phyloP scores from a whole-genome alignment of 2,797 vertebrate species.

The Sparus aurata region DNA sequence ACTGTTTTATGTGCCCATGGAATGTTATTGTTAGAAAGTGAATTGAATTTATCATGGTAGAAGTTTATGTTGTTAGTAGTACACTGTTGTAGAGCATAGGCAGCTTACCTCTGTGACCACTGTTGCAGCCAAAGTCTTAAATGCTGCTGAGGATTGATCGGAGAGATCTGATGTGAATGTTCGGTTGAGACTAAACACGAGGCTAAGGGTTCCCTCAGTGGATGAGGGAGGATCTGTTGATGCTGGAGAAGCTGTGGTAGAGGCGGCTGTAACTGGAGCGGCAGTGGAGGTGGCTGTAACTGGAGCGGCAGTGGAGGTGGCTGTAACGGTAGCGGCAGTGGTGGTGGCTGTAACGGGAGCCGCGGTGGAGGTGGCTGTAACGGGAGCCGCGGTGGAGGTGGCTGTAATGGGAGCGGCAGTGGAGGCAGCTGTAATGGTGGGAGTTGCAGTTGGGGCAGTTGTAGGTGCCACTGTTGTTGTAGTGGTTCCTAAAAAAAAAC shows the following conservation, averaged over 20 bases:
- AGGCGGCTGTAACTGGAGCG: fast-evolving
- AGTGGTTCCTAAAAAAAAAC: not conserved
- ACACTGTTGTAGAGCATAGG: not conserved
- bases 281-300: not conserved
- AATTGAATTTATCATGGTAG: not conserved
- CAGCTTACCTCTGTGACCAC: conserved; percentile 56
- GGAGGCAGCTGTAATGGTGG: not conserved
- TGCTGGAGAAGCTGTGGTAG: not conserved
- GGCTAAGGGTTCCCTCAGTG: conserved; percentile 25
- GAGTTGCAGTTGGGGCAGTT: not conserved
- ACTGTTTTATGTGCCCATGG: not conserved
- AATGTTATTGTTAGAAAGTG: not conserved
- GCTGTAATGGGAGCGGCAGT: too few species aligned
- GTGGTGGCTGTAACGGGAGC: too few species aligned
- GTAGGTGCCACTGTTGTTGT: not conserved
- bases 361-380: too few species aligned
- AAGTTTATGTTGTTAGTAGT: not conserved
- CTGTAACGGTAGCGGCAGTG: not conserved
- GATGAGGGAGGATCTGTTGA: conserved; percentile 8
- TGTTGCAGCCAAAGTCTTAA: conserved; percentile 12
- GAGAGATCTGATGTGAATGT: conserved; percentile 32
- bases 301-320: not conserved
- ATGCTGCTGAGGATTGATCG: conserved; percentile 6
- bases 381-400: too few species aligned
- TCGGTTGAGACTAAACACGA: conserved; percentile 27